Conservation (phyloP, 2,113 vertebrate genomes). For the Poeciliopsis occidentalis region DNA sequence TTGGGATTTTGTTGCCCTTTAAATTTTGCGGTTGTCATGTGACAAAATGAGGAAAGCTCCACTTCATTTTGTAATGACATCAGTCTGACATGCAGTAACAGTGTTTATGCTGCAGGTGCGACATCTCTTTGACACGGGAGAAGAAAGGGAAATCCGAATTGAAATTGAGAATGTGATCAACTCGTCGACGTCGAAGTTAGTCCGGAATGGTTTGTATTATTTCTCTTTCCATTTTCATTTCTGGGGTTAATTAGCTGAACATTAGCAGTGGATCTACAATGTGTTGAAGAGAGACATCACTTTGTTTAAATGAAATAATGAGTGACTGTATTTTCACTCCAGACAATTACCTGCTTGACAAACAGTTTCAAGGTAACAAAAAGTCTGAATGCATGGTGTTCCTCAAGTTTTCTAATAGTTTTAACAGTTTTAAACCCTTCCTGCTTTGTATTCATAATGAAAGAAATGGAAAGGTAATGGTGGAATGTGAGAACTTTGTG, state of each 20-base stretch:
- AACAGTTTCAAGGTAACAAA: constrained; percentile 80
- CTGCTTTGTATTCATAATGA: constrained; percentile 13
- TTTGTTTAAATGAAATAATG: constrained; percentile 56
- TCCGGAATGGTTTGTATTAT: constrained; percentile 86
- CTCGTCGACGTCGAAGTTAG: constrained; percentile 88
- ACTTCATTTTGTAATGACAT: background rate
- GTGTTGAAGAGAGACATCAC: too few species aligned
- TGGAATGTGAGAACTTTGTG: constrained; percentile 34
- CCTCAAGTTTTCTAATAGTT: constrained; percentile 37
- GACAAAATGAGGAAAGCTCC: background rate
- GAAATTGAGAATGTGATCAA: constrained; percentile 92
- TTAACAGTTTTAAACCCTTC: constrained; percentile 11
- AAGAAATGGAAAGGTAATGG: background rate
- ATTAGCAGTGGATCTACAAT: too few species aligned
- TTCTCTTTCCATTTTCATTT: background rate
- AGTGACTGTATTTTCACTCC: constrained; percentile 66
- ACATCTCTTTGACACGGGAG: constrained; percentile 90
- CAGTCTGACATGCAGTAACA: background rate
- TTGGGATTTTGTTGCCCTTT: too few species aligned
- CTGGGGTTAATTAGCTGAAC: background rate
- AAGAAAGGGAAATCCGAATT: constrained; percentile 86
- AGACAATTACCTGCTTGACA: constrained; percentile 78
- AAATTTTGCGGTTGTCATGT: too few species aligned
- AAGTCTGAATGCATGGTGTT: constrained; percentile 66
- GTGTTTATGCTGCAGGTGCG: constrained; percentile 80